Base-by-base conservation (phyloP, 2,797 vertebrate genomes). In the Phataginus tricuspis region DNA sequence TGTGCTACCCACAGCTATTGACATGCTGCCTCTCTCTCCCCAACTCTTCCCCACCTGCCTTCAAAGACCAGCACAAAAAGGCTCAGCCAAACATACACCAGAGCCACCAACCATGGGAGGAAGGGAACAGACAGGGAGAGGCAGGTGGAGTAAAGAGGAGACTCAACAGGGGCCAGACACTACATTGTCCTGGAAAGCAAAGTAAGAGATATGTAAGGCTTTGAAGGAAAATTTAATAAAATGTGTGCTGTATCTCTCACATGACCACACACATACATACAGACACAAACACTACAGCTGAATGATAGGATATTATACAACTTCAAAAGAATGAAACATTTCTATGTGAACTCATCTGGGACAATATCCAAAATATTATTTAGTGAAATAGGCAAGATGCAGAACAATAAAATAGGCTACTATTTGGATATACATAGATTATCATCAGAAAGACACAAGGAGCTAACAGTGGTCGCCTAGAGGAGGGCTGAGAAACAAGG, bases 321-420 rank as follows among this genome's bases (percentile, higher is more conserved):
- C 63, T 93, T 51, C 83, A 63, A 95, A 90, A 78, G 29, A 71
- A 71, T 57, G 66, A 69, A 55, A 3, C 63, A 61, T 83, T 95
- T 86, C 61, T 77, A 11, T 69, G 77, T 71, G 25, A 64, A 66
- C n/a, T 71, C 23, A 39, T 66, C 7, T 61, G 21, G 19, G 80
- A 84, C n/a, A 78, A 53, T 72, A 66, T 90, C 74, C 39, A 72
- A 92, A 94, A 86, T 72, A 85, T 23, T 91, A 8, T 80, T 96
- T 80, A 59, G 74, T 69, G 13, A 93, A 82, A 78, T 31, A 84
- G 31, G 11, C 18, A 91, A 55, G 53, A 93, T 7, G 27, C 34
- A 79, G 57, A 75, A 79, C 5, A 78, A 13, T 86, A 49, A 92
- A 82, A 4, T 72, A 66, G 19, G 57, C 39, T 83, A 19, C 55